phyloP scores from a whole-genome alignment of 2,888 invertebrate species.

The Drosophila dives region DNA sequence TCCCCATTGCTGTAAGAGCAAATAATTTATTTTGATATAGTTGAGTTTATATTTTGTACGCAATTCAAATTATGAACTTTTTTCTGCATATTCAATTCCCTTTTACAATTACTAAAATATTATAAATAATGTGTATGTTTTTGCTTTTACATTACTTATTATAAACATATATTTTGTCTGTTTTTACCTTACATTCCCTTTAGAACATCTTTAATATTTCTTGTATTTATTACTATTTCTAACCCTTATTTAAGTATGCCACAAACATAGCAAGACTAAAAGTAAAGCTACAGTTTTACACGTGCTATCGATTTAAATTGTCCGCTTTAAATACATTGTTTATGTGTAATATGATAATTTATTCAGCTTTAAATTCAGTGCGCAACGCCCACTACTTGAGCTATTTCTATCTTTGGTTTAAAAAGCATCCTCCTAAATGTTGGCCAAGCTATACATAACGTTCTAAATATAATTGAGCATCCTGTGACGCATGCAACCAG shows the following conservation, averaged over 20 bases:
- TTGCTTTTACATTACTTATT: not conserved
- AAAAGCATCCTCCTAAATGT: constrained; percentile 32
- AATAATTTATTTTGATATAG: not conserved
- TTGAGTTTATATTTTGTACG: not conserved
- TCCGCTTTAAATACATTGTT: not conserved
- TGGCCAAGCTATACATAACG: constrained; percentile 33
- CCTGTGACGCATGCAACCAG: constrained; percentile 20
- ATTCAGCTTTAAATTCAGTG: not conserved
- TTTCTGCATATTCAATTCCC: not conserved
- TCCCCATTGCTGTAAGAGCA: not conserved
- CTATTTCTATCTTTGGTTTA: constrained; percentile 25
- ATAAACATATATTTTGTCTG: not conserved
- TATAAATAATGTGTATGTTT: not conserved
- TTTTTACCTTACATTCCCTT: not conserved
- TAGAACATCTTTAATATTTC: not conserved
- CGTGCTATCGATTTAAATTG: not conserved
- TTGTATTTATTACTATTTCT: not conserved
- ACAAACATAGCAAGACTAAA: not conserved
- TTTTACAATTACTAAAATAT: not conserved
- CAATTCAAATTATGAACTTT: not conserved
- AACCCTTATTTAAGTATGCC: not conserved
- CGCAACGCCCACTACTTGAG: constrained; percentile 19
- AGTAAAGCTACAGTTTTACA: not conserved
- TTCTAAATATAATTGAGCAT: constrained; percentile 54
- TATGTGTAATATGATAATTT: not conserved